A percentile compares a stretch with the other conserved stretches of the same genome.
These are phyloP conservation scores for Cybosia mesomella DNA, from an alignment of 2,888 invertebrate species.

Conservation along the genomic window DNA sequence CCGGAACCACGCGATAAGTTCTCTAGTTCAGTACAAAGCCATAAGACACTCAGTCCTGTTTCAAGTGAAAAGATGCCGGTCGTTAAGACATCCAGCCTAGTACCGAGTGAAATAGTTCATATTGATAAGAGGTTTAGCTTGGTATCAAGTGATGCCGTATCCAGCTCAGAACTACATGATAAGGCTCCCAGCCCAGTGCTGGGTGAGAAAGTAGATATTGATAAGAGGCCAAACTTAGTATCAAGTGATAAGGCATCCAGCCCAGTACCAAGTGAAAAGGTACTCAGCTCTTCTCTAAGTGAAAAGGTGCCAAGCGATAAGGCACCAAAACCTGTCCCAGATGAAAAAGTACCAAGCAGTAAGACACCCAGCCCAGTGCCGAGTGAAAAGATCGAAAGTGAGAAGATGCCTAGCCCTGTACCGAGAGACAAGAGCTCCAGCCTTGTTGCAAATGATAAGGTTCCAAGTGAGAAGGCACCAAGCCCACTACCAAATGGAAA, in stretches of 20 bases:
- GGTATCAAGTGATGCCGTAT: neutral
- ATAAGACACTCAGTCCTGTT: constrained; percentile 12
- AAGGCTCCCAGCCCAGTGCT: neutral
- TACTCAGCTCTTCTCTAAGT: neutral
- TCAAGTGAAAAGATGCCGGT: neutral
- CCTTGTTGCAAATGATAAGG: neutral
- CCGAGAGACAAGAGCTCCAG: constrained; percentile 16
- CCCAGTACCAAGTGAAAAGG: neutral
- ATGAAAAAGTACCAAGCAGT: constrained; percentile 7
- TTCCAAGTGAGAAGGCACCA: constrained; percentile 6
- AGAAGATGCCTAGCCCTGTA: constrained; percentile 17
- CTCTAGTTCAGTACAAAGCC: neutral
- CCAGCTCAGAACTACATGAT: neutral
- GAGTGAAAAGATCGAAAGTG: neutral
- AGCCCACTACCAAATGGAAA: constrained; percentile 19
- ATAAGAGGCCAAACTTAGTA: constrained; percentile 8
- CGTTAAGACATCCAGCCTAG: neutral
- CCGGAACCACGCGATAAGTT: constrained; percentile 13
- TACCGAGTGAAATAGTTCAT: constrained; percentile 13
- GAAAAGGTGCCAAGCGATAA: constrained; percentile 15
- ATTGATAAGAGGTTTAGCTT: neutral
- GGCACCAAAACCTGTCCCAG: neutral
- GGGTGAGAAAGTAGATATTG: constrained; percentile 24
- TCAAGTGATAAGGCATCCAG: neutral
- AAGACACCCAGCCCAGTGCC: neutral